These are phyloP conservation scores for Octodon degus DNA, from an alignment of 2,113 vertebrate genomes.

Conservation along the genomic window DNA sequence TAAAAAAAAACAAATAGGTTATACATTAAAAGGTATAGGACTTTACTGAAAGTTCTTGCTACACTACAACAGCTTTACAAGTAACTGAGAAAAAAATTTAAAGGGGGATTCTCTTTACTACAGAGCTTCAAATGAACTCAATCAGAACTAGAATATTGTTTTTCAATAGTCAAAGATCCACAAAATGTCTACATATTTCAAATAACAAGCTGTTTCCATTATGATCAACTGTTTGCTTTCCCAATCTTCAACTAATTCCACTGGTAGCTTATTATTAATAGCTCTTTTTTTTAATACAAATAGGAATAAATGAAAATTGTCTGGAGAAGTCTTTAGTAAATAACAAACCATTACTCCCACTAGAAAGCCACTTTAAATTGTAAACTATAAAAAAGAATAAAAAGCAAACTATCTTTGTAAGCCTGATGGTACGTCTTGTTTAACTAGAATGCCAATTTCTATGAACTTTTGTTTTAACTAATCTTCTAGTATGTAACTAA, in stretches of 20 bases:
- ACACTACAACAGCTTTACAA: conserved; percentile 14
- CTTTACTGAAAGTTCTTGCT: conserved; percentile 59
- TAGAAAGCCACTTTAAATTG: conserved; percentile 25
- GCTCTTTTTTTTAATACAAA: conserved; percentile 42
- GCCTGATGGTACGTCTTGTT: not conserved
- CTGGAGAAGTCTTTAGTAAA: conserved; percentile 43
- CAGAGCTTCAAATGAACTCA: conserved; percentile 31
- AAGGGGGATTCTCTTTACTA: conserved; percentile 9
- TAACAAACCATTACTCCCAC: conserved; percentile 9
- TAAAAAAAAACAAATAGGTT: conserved; percentile 34
- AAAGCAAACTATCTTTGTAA: conserved; percentile 42
- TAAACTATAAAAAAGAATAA: conserved; percentile 34
- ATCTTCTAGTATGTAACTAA: not conserved
- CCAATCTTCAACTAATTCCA: conserved; percentile 11
- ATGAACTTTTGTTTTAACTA: not conserved
- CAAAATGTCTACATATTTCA: not conserved
- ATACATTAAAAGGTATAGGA: conserved; percentile 60
- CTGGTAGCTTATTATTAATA: conserved; percentile 29
- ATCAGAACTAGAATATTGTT: conserved; percentile 45
- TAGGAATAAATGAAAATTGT: conserved; percentile 38
- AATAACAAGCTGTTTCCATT: not conserved
- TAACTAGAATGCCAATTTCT: conserved; percentile 40
- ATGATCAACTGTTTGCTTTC: conserved; percentile 28
- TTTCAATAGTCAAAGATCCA: conserved; percentile 3
- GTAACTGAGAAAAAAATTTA: not conserved